Evolutionary conservation across 2,797 vertebrate genomes (phyloP), one percentile per base, ranked within the genome.

Genomic region (Gymnodraco acuticeps): DNA sequence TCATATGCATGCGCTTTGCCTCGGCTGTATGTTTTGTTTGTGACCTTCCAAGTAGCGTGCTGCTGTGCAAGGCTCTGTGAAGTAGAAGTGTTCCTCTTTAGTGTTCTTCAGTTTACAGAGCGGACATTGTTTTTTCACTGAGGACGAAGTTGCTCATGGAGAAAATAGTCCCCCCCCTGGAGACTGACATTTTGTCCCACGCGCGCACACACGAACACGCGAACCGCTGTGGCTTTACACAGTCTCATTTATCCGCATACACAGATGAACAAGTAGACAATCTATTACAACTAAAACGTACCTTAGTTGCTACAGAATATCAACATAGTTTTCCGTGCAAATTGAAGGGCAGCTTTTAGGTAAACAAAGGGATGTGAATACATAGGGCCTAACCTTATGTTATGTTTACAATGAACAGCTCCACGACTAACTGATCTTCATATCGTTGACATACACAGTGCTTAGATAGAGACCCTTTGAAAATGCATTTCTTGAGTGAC

Each of bases 111-210:
- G 65, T 84, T 87, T 87, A 87, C 70, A 85, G 65, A 77, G 79
- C 85, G 78, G 70, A 88, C 78, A 89, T 87, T 85, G 77, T 74
- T 85, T 75, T 38, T 85, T 76, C 76, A 72, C 51, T 5, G 80
- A 86, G 87, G 84, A 89, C 78, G n/a, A 80, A 89, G 80, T 77
- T 73, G 85, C 84, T 92, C 90, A 89, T 82, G 92, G 87, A 86
- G 87, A 92, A 92, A 92, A 92, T 89, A 88, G 81, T 78, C 80
- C 74, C 64, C 78, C 27, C 27, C 27, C 27, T 27, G 27, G 27
- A 76, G 17, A 62, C 68, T 84, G 88, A 87, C 87, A 85, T 82
- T 85, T 76, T 77, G 64, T 70, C 50, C 66, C 8, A 46, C 31
- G 48, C 63, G 61, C 38, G 33, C 20, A 41, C 10, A 45, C 70